A percentile compares a stretch with the other conserved stretches of the same genome.
These are phyloP conservation scores for Austrolebias charrua DNA, from an alignment of 2,797 vertebrate species.

Conservation along the genomic window DNA sequence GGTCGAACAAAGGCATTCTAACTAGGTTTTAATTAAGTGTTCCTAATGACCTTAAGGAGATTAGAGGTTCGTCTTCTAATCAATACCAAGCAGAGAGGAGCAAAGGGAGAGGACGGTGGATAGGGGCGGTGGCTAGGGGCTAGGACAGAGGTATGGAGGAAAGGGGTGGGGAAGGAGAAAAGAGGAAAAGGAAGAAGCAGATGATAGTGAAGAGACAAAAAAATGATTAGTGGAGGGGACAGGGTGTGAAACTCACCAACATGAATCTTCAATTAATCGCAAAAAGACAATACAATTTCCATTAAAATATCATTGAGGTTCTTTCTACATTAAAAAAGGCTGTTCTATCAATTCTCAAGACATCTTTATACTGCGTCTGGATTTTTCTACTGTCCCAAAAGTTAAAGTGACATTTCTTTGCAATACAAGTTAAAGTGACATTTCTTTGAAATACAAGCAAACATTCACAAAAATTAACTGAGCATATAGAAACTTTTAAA, in stretches of 20 bases:
- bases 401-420: neutral
- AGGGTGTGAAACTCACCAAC: neutral
- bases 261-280: neutral
- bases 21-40: conserved; percentile 99
- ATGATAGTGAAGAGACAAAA: conserved; percentile 5
- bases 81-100: conserved; percentile 86
- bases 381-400: neutral
- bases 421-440: neutral
- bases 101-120: conserved; percentile 65
- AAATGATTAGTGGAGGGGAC: neutral
- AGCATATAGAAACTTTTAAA: neutral
- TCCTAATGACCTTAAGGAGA: conserved; percentile 97
- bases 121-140: conserved; percentile 67
- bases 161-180: conserved; percentile 30
- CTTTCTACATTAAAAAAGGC: no score
- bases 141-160: conserved; percentile 55
- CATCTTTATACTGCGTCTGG: neutral
- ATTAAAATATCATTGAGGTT: neutral
- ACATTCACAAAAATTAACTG: conserved; percentile 4
- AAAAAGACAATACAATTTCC: neutral
- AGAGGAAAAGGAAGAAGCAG: conserved; percentile 16
- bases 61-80: conserved; percentile 97
- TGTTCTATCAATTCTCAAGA: neutral
- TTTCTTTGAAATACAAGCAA: neutral
- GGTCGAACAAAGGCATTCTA: conserved; percentile 90